Base-by-base conservation (phyloP, 2,113 vertebrate genomes). In the Chaetops frenatus region DNA sequence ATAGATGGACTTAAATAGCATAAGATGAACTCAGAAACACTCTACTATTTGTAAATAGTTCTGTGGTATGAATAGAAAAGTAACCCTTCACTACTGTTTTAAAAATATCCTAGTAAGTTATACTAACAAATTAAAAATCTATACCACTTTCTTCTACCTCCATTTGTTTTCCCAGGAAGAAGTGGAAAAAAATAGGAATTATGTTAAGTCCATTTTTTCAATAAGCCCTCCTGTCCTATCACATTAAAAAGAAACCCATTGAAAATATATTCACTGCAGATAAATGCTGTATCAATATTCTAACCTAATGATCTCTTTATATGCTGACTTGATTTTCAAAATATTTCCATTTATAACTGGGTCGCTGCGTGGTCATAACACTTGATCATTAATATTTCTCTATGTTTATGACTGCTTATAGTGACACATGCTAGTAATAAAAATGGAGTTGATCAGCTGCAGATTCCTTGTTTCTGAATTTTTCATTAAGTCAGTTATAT, bases 21-120 rank as follows among this genome's bases (percentile, higher is more conserved):
- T 58, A 33, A 80, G 58, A 73, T 36, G 25, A 58, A 40, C 25
- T 81, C 18, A 9, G 42, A 54, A 84, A 42, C 19, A 7, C n/a
- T 56, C 28, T 23, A 5, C 50, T 65, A 4, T 28, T 65, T 0
- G 0, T n/a, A 8, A 54, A 40, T 40, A n/a, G 19, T 40, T 57
- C 81, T 65, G 24, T 77, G 33, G 13, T 29, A 20, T 10, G 19
- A 86, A 42, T 23, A n/a, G 29, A 62, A 53, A 73, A 56, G 29
- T 62, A 47, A 81, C 36, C 24, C 7, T 48, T 64, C 7, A 13
- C 14, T 92, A 33, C 9, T 16, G 23, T 27, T 81, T 58, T 51
- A 29, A 56, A 86, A 93, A 77, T 25, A 9, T 38, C 28, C 42
- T 69, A 62, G 25, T 67, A 56, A 77, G 38, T 61, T 65, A 65